phyloP scores from a whole-genome alignment of 2,113 vertebrate species.

The Labeo catla region DNA sequence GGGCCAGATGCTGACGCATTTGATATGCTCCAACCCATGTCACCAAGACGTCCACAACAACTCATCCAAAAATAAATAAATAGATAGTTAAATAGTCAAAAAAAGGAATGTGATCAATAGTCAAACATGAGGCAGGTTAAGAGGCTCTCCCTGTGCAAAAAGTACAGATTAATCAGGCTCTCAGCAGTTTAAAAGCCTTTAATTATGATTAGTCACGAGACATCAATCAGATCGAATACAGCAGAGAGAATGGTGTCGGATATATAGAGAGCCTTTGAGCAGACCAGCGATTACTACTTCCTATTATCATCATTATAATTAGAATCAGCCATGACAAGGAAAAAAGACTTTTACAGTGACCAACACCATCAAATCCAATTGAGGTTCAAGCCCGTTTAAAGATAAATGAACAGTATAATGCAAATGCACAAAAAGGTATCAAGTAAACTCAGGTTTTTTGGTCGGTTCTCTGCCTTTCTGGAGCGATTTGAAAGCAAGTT shows the following conservation, averaged over 20 bases:
- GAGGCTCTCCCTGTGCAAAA: slow-evolving; percentile 44
- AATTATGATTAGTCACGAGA: slow-evolving; percentile 70
- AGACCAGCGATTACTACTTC: slow-evolving; percentile 59
- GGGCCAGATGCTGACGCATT: slow-evolving; percentile 37
- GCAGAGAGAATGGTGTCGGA: slow-evolving; percentile 64
- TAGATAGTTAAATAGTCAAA: slow-evolving; percentile 47
- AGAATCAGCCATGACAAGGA: slow-evolving; percentile 32
- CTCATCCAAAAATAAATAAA: slow-evolving; percentile 31
- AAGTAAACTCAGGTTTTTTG: slow-evolving; percentile 74
- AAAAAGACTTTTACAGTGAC: not conserved
- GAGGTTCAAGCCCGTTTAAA: slow-evolving; percentile 8
- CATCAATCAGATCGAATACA: slow-evolving; percentile 71
- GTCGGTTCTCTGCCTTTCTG: slow-evolving; percentile 49
- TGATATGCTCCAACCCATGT: slow-evolving; percentile 42
- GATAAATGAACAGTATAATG: slow-evolving; percentile 53
- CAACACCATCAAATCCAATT: not conserved
- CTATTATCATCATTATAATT: slow-evolving; percentile 38
- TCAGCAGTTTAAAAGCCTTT: slow-evolving; percentile 70
- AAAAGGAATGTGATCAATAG: slow-evolving; percentile 49
- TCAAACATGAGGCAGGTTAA: slow-evolving; percentile 5
- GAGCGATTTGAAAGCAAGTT: slow-evolving; percentile 1
- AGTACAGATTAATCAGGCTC: slow-evolving; percentile 67
- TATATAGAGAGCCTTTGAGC: slow-evolving; percentile 64
- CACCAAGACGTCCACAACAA: slow-evolving; percentile 40
- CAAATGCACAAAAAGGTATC: slow-evolving; percentile 55